Evolutionary conservation across 2,113 vertebrate genomes (phyloP), one percentile per base, ranked within the genome.

Genomic region (Muntiacus muntjak): DNA sequence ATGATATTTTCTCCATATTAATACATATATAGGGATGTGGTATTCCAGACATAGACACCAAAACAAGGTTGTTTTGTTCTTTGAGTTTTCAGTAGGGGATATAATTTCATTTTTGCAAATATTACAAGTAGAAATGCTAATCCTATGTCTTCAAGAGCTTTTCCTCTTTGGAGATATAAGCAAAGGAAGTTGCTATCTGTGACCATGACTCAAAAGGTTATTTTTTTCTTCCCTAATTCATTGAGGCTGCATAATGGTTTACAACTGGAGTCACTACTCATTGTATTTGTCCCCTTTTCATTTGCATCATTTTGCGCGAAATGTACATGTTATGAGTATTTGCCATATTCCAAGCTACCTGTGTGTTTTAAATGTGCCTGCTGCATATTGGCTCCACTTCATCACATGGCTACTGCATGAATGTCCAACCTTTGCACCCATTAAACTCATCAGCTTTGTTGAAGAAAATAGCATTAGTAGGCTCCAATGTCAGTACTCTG

Each of bases 91-190:
- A 57, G 15, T 54, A 87, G 64, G 30, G 40, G 45, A 50, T 16
- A 89, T 89, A 57, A n/a, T 64, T 87, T 76, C 30, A 85, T 95
- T 95, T 93, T 91, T 93, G 87, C 5, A 86, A 40, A 62, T 87
- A 74, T 52, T 57, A n/a, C 15, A 81, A 76, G 11, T 88, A 87
- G 45, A 95, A 79, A 76, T 76, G 25, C 1, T 43, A 86, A 95
- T 86, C 1, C 5, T 74, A 6, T 47, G 3, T 58, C 28, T 97
- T 92, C 8, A 8, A 30, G 8, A 25, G 83, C 25, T 92, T 23
- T 54, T 95, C 2, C 9, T 50, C 1, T 94, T 76, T 16, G 25
- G 62, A 88, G 25, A 71, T 47, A 21, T 7, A 60, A 98, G 11
- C 19, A 82, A 76, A 81, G 10, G 14, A 21, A 84, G 6, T 54